These are phyloP conservation scores for Enteromius fasciolatus DNA, from an alignment of 2,797 vertebrate genomes.

Conservation along the genomic window DNA sequence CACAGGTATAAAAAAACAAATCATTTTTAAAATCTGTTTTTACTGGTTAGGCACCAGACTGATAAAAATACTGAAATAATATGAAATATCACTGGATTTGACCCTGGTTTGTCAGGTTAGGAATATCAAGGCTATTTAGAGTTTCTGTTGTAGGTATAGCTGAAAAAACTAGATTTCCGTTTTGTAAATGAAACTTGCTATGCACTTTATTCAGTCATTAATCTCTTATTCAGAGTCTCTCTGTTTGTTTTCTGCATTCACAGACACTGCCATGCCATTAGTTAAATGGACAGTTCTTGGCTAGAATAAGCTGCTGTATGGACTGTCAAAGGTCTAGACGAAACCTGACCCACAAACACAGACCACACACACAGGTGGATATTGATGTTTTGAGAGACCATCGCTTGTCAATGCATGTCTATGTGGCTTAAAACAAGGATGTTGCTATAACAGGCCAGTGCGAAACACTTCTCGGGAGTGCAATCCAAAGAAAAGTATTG, in stretches of 20 bases:
- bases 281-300: background rate
- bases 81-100: background rate
- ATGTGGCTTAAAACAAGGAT: constrained; percentile 14
- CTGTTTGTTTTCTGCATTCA: background rate
- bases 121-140: background rate
- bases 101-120: background rate
- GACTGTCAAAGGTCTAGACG: constrained; percentile 20
- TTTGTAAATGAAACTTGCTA: background rate
- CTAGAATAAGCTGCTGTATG: constrained; percentile 7
- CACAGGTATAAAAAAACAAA: too few relatives aligned
- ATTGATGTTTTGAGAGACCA: background rate
- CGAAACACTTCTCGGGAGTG: background rate
- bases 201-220: background rate
- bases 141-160: background rate
- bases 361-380: constrained; percentile 10
- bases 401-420: background rate
- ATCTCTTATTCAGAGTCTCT: background rate
- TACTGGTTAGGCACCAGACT: background rate
- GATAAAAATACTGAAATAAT: background rate
- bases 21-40: too few relatives aligned
- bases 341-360: constrained; percentile 33
- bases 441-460: background rate
- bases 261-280: background rate
- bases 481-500: constrained; percentile 10
- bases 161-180: background rate